Base-by-base conservation (phyloP, 2,113 vertebrate species). In the Monarcha castaneiventris region DNA sequence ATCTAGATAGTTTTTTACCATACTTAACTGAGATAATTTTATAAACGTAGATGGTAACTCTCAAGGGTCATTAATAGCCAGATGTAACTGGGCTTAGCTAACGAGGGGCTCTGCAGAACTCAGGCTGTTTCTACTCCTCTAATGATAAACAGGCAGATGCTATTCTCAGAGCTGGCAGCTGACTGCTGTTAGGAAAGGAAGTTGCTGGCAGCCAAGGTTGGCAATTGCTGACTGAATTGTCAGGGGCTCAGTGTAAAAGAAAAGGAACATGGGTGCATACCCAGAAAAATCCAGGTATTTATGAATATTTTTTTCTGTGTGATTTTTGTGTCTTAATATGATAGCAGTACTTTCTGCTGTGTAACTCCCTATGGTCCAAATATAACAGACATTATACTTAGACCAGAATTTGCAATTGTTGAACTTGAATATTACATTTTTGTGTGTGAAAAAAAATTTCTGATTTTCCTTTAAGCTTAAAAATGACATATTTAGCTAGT, bases 181-280 rank as follows among this genome's bases (percentile, higher is more conserved):
- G 87, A 23, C 69, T 82, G 19, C 51, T 9, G 0, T 25, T 22
- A 16, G 69, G 67, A 35, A 41, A 55, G 58, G 44, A 22, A 48
- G 48, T 17, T 80, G 72, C 33, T 76, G 11, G 35, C 25, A 56
- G 23, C 3, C 39, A 29, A 6, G 29, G 25, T 1, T 77, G 64
- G 66, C 9, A 16, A 7, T 56, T 58, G 18, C n/a, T 43, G 32
- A 1, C 56, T 11, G 51, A 30, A 10, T 17, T 62, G 43, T 22
- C 33, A 15, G 44, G 17, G 29, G 41, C 29, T 71, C 17, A 7
- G 14, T 27, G 49, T 59, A 59, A 58, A 29, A 62, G 54, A 16
- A 52, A 44, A 66, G 63, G 52, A 48, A 11, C 1, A 0, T 0
- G 13, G 11, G 3, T 30, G 4, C 3, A 0, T 12, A 25, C 12